Evolutionary conservation across 1,140 invertebrate genomes (phyloP).

Genomic region (Drosophila rufa): DNA sequence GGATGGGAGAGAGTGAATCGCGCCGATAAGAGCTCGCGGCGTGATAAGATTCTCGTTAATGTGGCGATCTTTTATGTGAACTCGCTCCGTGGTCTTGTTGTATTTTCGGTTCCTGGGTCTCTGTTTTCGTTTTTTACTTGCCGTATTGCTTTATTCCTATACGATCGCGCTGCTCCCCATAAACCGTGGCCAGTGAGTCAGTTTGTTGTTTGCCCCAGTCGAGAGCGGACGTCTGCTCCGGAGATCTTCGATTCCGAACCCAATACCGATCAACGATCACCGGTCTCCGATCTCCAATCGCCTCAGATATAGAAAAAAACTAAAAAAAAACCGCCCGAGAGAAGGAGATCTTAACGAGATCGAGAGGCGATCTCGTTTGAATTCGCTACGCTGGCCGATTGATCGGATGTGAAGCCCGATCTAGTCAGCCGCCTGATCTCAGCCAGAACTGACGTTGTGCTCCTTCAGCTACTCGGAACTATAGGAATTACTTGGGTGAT

Average conservation of each 20-base stretch:
- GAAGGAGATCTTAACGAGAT: conserved; percentile 27
- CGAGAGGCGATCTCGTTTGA: conserved; percentile 46
- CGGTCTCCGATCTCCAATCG: conserved; percentile 14
- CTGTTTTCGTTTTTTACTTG: conserved; percentile 40
- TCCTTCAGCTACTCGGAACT: conserved; percentile 6
- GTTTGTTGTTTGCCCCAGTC: conserved; percentile 63
- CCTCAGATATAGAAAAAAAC: conserved; percentile 31
- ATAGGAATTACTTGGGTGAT: conserved; percentile 2
- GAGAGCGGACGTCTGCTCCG: conserved; percentile 56
- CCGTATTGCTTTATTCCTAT: conserved; percentile 48
- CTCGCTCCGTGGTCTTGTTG: conserved; percentile 40
- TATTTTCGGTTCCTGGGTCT: conserved; percentile 33
- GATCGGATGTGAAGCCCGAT: conserved; percentile 16
- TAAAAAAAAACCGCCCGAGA: conserved; percentile 17
- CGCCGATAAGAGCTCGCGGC: conserved; percentile 51
- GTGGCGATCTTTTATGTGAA: conserved; percentile 41
- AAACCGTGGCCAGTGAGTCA: conserved; percentile 64
- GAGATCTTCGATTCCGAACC: conserved; percentile 31
- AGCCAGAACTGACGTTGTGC: conserved; percentile 38
- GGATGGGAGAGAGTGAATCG: conserved; percentile 20
- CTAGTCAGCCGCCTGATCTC: conserved; percentile 56
- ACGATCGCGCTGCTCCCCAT: conserved; percentile 56
- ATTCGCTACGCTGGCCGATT: conserved; percentile 34
- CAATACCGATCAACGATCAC: conserved; percentile 12
- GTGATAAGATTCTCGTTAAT: conserved; percentile 63